phyloP scores from a whole-genome alignment of 2,113 vertebrate species.

The Octodon degus region DNA sequence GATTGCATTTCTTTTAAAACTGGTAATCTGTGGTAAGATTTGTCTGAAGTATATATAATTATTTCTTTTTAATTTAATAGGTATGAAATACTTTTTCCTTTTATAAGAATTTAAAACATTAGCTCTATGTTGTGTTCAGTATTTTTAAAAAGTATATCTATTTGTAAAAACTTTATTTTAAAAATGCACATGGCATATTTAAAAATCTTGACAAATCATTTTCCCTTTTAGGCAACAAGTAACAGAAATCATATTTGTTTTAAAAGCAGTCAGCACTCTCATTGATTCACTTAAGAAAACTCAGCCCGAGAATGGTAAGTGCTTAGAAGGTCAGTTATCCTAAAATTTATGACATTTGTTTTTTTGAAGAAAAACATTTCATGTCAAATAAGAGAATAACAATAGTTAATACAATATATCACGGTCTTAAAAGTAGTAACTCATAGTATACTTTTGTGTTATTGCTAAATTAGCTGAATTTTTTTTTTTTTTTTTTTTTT shows the following conservation, averaged over 20 bases:
- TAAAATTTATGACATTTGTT: conserved; percentile 4
- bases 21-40: conserved; percentile 31
- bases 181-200: neutral
- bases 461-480: conserved; percentile 39
- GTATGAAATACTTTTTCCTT: conserved; percentile 39
- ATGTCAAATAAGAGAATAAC: neutral
- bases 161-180: neutral
- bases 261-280: conserved; percentile 99
- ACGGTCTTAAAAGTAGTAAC: neutral
- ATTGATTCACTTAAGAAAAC: conserved; percentile 99
- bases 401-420: neutral
- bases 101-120: conserved; percentile 58
- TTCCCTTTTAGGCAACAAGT: conserved; percentile 94
- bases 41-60: neutral
- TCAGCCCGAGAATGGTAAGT: conserved; percentile 98
- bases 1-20: neutral
- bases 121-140: conserved; percentile 51
- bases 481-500: too few species aligned
- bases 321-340: conserved; percentile 54
- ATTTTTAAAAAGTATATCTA: conserved; percentile 45
- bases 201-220: conserved; percentile 69
- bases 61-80: neutral
- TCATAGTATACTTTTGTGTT: neutral
- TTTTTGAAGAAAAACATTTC: neutral
- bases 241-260: conserved; percentile 99